phyloP scores from a whole-genome alignment of 1,140 invertebrate genomes.

The Hermetia illucens region DNA sequence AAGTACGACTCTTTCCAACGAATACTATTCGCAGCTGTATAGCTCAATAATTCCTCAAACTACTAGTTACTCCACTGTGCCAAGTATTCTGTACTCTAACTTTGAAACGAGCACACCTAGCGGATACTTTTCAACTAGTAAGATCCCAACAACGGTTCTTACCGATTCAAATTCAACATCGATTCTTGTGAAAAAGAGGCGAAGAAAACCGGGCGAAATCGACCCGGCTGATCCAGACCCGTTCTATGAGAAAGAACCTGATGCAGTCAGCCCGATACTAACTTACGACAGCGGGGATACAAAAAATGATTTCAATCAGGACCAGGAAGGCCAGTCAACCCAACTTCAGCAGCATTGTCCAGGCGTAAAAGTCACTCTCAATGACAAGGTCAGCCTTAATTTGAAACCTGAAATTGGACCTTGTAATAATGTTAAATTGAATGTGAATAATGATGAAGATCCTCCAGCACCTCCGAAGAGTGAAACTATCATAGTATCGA shows the following conservation, averaged over 20 bases:
- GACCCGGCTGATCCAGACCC: conserved; percentile 5
- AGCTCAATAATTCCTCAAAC: not conserved
- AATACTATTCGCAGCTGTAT: not conserved
- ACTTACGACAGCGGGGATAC: not conserved
- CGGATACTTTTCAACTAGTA: not conserved
- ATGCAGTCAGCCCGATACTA: not conserved
- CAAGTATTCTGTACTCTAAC: not conserved
- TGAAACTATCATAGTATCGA: not conserved
- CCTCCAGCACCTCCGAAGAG: not conserved
- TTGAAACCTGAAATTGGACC: not conserved
- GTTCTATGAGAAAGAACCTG: too few relatives aligned
- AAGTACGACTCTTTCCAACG: too few relatives aligned
- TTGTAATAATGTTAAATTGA: not conserved
- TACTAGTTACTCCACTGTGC: not conserved
- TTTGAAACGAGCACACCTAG: not conserved
- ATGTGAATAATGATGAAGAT: not conserved
- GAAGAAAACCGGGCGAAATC: too few relatives aligned
- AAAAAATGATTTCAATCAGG: not conserved
- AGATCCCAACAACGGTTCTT: not conserved
- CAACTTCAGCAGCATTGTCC: not conserved
- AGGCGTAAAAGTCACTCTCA: not conserved
- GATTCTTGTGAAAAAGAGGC: too few relatives aligned
- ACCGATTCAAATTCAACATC: not conserved
- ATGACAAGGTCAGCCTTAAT: not conserved
- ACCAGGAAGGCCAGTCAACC: not conserved